Percentiles rank a stretch among this genome's conserved stretches.
Conservation (phyloP, 2,797 vertebrate species). For the Ambastaia sidthimunki region DNA sequence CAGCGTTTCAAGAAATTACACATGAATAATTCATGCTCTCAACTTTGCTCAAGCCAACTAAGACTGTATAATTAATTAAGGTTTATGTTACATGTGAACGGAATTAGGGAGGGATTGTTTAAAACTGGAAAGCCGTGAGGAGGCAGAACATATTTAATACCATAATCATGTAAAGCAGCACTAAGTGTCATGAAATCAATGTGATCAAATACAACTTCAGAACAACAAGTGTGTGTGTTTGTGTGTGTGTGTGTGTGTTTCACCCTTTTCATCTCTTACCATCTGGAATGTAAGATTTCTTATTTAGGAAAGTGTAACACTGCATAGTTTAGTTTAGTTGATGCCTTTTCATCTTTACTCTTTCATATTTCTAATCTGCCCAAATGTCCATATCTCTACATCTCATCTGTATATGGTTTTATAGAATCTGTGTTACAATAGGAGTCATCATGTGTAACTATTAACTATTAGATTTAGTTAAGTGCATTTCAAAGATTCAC, state of each 20-base stretch:
- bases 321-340: neutral
- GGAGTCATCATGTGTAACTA: too few species aligned
- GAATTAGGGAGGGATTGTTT: conserved; percentile 45
- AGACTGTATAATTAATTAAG: conserved; percentile 54
- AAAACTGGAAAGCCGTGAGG: conserved; percentile 23
- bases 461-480: too few species aligned
- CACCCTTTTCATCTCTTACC: neutral
- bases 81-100: conserved; percentile 24
- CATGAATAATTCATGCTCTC: conserved; percentile 51
- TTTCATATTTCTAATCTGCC: too few species aligned
- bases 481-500: too few species aligned
- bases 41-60: conserved; percentile 37
- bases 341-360: too few species aligned
- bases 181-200: conserved; percentile 51
- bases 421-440: too few species aligned
- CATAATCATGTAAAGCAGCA: conserved; percentile 51
- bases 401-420: too few species aligned
- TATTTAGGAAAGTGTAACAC: neutral
- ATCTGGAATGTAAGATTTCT: too few species aligned
- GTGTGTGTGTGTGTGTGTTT: neutral
- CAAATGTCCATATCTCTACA: too few species aligned
- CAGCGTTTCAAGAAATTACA: conserved; percentile 47
- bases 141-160: conserved; percentile 43
- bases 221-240: neutral
- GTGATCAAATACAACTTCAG: conserved; percentile 9